A percentile compares a stretch with the other conserved stretches of the same genome.
Conservation (phyloP, 2,888 invertebrate species). For the Papilio protenor region DNA sequence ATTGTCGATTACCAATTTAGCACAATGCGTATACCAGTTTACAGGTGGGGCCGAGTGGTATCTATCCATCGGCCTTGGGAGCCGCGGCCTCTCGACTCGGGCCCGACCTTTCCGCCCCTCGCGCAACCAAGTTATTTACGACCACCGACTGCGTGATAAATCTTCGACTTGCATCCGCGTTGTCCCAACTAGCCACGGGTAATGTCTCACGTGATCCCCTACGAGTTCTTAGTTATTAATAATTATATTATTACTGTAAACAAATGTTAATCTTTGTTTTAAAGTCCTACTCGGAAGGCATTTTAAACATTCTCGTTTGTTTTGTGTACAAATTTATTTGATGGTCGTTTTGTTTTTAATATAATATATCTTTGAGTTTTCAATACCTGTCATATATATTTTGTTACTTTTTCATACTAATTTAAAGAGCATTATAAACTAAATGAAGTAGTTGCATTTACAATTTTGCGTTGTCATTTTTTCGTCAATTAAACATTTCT, state of each 20-base stretch:
- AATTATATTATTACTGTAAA: slow-evolving; percentile 4
- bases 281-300: not conserved
- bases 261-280: not conserved
- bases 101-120: slow-evolving; percentile 67
- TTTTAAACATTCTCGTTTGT: not conserved
- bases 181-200: slow-evolving; percentile 57
- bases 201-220: slow-evolving; percentile 39
- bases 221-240: slow-evolving; percentile 12
- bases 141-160: slow-evolving; percentile 68
- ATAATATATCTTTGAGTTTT: too few relatives aligned
- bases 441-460: not conserved
- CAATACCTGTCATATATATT: too few relatives aligned
- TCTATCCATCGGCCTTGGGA: slow-evolving; percentile 77
- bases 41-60: slow-evolving; percentile 53
- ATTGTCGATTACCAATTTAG: slow-evolving; percentile 36
- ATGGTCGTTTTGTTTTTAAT: too few relatives aligned
- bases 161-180: slow-evolving; percentile 73
- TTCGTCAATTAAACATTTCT: not conserved
- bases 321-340: too few relatives aligned
- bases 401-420: too few relatives aligned
- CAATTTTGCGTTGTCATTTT: not conserved
- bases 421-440: too few relatives aligned
- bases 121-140: slow-evolving; percentile 70
- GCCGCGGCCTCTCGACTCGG: slow-evolving; percentile 58
- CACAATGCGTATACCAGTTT: slow-evolving; percentile 35